These are phyloP conservation scores for Hypotaenidia okinawae DNA, from an alignment of 2,797 vertebrate species.

Conservation along the genomic window DNA sequence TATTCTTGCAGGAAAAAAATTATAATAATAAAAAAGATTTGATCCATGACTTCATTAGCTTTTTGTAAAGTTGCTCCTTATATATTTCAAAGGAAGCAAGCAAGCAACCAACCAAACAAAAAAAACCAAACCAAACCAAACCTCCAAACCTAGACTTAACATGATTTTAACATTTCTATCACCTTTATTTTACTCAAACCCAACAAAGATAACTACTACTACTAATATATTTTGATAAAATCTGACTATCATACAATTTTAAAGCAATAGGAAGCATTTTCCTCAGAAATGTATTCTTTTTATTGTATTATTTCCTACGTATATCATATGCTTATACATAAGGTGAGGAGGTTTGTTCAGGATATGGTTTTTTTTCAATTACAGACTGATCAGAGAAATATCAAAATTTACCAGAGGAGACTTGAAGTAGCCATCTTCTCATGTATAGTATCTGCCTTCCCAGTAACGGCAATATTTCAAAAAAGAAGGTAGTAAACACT, in stretches of 20 bases:
- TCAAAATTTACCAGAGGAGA: not conserved
- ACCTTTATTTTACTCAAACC: not conserved
- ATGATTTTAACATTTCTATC: not conserved
- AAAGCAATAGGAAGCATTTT: not conserved
- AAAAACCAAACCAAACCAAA: fast-evolving
- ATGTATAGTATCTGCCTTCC: not conserved
- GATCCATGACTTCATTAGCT: not conserved
- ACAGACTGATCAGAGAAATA: not conserved
- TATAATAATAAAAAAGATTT: not conserved
- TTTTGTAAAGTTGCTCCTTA: not conserved
- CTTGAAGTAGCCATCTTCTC: not conserved
- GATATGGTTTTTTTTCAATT: not conserved
- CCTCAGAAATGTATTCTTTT: not conserved
- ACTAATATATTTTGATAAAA: not conserved
- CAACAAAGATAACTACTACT: not conserved
- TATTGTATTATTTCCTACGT: fast-evolving
- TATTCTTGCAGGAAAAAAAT: not conserved
- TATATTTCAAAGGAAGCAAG: not conserved
- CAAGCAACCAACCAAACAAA: fast-evolving
- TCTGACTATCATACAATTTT: not conserved
- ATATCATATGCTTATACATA: not conserved
- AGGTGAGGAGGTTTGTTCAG: fast-evolving
- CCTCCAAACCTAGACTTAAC: not conserved
- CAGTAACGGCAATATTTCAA: not conserved
- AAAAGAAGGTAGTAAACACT: not conserved